These are phyloP conservation scores for Hephaestus fuliginosus DNA, from an alignment of 2,797 vertebrate species.

Conservation along the genomic window DNA sequence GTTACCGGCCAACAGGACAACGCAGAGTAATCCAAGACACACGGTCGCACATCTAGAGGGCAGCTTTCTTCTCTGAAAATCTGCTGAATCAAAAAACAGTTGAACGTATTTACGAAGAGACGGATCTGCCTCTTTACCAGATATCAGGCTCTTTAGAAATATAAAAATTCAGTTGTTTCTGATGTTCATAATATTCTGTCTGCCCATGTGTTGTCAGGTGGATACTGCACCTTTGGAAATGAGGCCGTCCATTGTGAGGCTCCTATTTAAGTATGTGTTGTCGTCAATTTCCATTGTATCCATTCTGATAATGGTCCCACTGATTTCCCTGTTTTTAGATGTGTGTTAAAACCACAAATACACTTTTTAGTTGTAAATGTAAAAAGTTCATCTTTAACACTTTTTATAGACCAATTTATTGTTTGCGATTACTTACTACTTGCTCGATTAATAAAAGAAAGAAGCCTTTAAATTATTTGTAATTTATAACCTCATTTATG, in stretches of 20 bases:
- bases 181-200: neutral
- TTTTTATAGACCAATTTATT: neutral
- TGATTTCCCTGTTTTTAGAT: neutral
- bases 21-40: constrained; percentile 52
- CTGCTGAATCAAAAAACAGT: neutral
- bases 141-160: too few species aligned
- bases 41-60: constrained; percentile 5
- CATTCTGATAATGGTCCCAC: constrained; percentile 41
- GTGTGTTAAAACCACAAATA: neutral
- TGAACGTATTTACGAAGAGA: neutral
- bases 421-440: too few species aligned
- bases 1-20: constrained; percentile 52
- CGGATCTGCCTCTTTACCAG: neutral
- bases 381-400: neutral
- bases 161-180: neutral
- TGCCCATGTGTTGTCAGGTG: neutral
- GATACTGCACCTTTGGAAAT: constrained; percentile 39
- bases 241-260: neutral
- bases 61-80: constrained; percentile 3
- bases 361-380: neutral
- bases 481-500: neutral
- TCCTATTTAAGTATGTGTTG: neutral
- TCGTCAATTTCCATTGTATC: constrained; percentile 62
- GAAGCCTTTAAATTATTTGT: neutral
- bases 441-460: neutral